A percentile compares a stretch with the other conserved stretches of the same genome.
Conservation (phyloP, 2,113 vertebrate species). For the Ochotona curzoniae region DNA sequence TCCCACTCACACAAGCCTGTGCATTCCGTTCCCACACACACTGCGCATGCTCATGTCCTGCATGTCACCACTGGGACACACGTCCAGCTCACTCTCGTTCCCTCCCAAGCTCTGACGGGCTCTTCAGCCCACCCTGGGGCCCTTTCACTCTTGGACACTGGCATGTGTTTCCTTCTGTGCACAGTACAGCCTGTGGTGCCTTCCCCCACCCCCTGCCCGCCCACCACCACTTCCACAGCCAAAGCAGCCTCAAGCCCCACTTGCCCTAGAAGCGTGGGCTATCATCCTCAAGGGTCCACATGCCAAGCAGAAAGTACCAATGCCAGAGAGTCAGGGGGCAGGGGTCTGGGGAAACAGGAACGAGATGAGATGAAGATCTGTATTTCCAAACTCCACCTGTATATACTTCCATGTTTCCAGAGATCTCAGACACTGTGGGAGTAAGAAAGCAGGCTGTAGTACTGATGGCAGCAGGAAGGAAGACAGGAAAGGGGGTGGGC, state of each 20-base stretch:
- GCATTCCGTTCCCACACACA: no score
- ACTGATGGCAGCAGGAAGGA: not conserved
- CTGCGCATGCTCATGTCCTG: fast-evolving
- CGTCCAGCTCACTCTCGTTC: fast-evolving
- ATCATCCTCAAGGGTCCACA: not conserved
- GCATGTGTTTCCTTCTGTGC: not conserved
- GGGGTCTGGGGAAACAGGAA: not conserved
- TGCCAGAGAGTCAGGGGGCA: not conserved
- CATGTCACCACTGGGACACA: not conserved
- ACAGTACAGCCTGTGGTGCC: no score
- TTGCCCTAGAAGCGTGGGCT: not conserved
- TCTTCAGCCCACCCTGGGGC: not conserved
- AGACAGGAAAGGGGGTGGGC: no score
- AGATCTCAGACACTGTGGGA: not conserved
- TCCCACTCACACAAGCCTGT: not conserved
- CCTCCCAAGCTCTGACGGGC: not conserved
- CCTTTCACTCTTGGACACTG: not conserved
- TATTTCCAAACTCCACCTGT: not conserved
- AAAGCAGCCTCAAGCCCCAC: not conserved
- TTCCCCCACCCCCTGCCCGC: no score
- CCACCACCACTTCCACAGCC: not conserved
- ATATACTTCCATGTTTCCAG: not conserved
- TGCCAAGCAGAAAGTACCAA: not conserved
- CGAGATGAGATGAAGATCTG: not conserved
- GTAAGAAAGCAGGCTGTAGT: not conserved